Percentiles rank a stretch among this genome's conserved stretches.
Evolutionary conservation across 1,140 invertebrate genomes (phyloP).

Genomic region (Vanessa tameamea): DNA sequence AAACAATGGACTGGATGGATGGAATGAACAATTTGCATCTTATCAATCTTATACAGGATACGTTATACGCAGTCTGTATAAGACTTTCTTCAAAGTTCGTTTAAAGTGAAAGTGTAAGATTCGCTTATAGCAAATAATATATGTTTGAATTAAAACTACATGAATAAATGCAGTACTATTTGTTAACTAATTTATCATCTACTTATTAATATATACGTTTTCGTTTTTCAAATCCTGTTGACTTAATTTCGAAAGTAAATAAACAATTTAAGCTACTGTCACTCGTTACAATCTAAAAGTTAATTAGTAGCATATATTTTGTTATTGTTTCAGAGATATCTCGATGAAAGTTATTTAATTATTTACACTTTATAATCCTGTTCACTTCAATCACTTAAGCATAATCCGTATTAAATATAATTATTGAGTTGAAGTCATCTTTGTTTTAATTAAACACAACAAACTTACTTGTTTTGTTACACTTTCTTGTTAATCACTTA

Average conservation of each 20-base stretch:
- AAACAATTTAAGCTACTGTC: background rate
- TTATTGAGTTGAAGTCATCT: background rate
- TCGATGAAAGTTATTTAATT: background rate
- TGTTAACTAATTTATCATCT: too few species aligned
- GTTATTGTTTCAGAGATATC: too few species aligned
- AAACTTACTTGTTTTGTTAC: slow-evolving; percentile 67
- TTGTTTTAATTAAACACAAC: slow-evolving; percentile 36
- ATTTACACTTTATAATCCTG: background rate
- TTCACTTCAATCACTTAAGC: background rate
- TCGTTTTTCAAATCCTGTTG: too few species aligned
- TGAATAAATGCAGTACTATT: too few species aligned
- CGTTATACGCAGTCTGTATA: background rate
- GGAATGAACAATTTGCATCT: background rate
- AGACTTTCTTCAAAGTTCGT: background rate
- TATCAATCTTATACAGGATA: background rate
- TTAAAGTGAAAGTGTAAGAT: background rate
- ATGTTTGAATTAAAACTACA: too few species aligned
- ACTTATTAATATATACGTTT: too few species aligned
- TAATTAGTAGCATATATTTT: background rate
- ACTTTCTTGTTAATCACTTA: slow-evolving; percentile 63
- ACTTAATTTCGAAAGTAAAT: too few species aligned
- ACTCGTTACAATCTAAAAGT: background rate
- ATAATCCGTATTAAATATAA: slow-evolving; percentile 1
- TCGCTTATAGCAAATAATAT: background rate
- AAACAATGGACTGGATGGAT: background rate